These are phyloP conservation scores for Tenualosa ilisha DNA, from an alignment of 2,797 vertebrate genomes.

Conservation along the genomic window DNA sequence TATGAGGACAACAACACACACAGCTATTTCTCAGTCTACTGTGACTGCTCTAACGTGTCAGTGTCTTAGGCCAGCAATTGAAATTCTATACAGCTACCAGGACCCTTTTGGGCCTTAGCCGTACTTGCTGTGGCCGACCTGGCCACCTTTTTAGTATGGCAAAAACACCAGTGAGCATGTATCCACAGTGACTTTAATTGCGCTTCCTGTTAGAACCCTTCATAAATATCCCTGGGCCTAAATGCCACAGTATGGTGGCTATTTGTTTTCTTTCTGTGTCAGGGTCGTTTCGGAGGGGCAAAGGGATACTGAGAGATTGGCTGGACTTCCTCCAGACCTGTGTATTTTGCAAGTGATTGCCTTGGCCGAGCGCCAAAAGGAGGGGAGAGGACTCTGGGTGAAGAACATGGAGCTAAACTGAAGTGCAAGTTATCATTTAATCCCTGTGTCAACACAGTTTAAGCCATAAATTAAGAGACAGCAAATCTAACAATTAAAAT, in stretches of 20 bases:
- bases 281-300: slow-evolving; percentile 71
- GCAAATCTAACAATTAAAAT: slow-evolving; percentile 75
- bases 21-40: neutral
- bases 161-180: slow-evolving; percentile 23
- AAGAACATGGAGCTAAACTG: slow-evolving; percentile 67
- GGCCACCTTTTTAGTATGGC: slow-evolving; percentile 4
- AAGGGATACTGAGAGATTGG: slow-evolving; percentile 70
- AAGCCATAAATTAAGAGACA: slow-evolving; percentile 77
- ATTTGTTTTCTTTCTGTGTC: slow-evolving; percentile 81
- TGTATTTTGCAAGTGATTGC: slow-evolving; percentile 71
- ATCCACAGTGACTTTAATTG: slow-evolving; percentile 37
- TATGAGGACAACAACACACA: slow-evolving; percentile 1
- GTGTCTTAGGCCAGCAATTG: neutral
- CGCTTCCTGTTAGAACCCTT: slow-evolving; percentile 59
- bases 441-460: slow-evolving; percentile 77
- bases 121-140: neutral
- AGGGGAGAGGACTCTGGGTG: slow-evolving; percentile 64
- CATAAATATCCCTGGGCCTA: slow-evolving; percentile 62
- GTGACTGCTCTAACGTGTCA: neutral
- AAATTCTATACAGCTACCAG: slow-evolving; percentile 11
- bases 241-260: slow-evolving; percentile 66
- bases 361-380: slow-evolving; percentile 75
- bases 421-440: slow-evolving; percentile 79
- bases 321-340: slow-evolving; percentile 74
- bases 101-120: neutral